Evolutionary conservation across 2,888 invertebrate genomes (phyloP).

Genomic region (Hyposoter dolosus): DNA sequence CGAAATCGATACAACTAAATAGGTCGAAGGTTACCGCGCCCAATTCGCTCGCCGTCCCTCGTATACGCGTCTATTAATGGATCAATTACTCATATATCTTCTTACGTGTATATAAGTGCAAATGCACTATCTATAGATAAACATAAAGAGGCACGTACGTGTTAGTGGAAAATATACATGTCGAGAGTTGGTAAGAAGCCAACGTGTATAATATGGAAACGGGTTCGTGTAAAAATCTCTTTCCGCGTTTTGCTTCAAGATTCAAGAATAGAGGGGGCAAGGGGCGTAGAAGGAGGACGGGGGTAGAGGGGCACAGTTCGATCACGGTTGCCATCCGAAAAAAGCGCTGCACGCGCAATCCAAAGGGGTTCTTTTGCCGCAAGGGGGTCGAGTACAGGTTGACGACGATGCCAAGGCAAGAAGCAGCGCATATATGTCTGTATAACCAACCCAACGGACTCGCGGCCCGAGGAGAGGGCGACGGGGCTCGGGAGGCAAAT

Average conservation of each 20-base stretch:
- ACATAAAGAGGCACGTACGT: background rate
- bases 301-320: slow-evolving; percentile 25
- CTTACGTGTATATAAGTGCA: background rate
- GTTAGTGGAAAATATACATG: background rate
- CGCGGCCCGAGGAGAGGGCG: background rate
- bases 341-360: slow-evolving; percentile 58
- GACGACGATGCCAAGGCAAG: slow-evolving; percentile 21
- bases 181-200: slow-evolving; percentile 7
- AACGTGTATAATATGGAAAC: background rate
- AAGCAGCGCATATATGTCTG: slow-evolving; percentile 48
- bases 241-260: slow-evolving; percentile 34
- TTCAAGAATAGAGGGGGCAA: background rate
- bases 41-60: slow-evolving; percentile 38
- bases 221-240: slow-evolving; percentile 27
- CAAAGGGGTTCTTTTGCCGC: slow-evolving; percentile 54
- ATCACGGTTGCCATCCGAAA: slow-evolving; percentile 63
- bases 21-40: slow-evolving; percentile 67
- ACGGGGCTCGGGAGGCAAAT: background rate
- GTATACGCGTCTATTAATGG: slow-evolving; percentile 26
- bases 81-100: background rate
- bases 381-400: slow-evolving; percentile 62
- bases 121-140: background rate
- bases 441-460: slow-evolving; percentile 10
- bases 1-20: slow-evolving; percentile 67
- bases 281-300: background rate